phyloP scores from a whole-genome alignment of 2,113 vertebrate genomes.

The Rhodinocichla rosea region DNA sequence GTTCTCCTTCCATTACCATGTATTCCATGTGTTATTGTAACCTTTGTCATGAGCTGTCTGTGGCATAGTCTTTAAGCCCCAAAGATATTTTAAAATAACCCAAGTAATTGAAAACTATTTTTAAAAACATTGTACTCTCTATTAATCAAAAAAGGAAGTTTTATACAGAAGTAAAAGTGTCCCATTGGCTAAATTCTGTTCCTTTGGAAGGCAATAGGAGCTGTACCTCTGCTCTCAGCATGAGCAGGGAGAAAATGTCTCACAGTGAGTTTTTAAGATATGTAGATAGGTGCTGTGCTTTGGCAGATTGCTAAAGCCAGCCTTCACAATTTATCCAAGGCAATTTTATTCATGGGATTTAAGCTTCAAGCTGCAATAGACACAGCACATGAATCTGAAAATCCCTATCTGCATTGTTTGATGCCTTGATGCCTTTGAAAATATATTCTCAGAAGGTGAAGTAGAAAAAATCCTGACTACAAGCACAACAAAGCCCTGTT shows the following conservation, averaged over 20 bases:
- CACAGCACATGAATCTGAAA: slow-evolving; percentile 12
- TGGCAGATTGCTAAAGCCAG: not conserved
- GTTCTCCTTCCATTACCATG: not conserved
- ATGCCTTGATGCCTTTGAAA: slow-evolving; percentile 6
- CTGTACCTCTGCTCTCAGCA: not conserved
- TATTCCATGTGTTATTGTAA: not conserved
- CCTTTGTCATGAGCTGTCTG: not conserved
- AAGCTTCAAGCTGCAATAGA: not conserved
- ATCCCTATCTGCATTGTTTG: not conserved
- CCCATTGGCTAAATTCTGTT: not conserved
- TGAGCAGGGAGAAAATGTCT: not conserved
- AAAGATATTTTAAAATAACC: not conserved
- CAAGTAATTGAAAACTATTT: not conserved
- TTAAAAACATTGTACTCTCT: not conserved
- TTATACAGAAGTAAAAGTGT: not conserved
- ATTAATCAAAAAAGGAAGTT: not conserved
- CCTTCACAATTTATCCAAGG: not conserved
- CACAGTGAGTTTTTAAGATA: not conserved
- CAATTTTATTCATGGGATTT: slow-evolving; percentile 17
- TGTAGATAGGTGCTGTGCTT: not conserved
- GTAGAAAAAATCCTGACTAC: not conserved
- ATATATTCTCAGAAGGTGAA: not conserved
- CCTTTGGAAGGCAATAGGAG: not conserved
- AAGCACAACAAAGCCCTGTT: not conserved
- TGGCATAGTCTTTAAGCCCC: not conserved